phyloP scores from a whole-genome alignment of 92 coral and sea anemone species.

The Palythoa grandiflora region DNA sequence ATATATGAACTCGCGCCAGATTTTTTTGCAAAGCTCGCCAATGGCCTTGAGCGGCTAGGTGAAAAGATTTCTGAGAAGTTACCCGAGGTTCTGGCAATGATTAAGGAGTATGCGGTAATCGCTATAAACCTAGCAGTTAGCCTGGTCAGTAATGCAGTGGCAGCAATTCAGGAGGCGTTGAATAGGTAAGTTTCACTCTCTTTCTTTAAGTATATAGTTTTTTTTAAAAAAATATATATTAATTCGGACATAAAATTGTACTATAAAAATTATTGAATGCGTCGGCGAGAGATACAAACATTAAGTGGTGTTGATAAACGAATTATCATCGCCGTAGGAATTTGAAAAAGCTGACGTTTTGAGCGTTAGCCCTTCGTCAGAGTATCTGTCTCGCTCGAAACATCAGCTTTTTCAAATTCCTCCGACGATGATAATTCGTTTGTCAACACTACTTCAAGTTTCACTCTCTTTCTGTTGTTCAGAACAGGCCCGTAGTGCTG shows the following conservation, averaged over 20 bases:
- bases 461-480: no score
- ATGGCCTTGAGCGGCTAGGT: conserved; percentile 81
- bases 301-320: no score
- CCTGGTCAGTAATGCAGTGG: conserved; percentile 68
- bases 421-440: no score
- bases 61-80: conserved; percentile 83
- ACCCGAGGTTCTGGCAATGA: conserved; percentile 92
- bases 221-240: neutral
- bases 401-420: no score
- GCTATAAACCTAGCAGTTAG: conserved; percentile 85
- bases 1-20: conserved; percentile 95
- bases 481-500: no score
- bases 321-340: no score
- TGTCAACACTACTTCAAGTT: no score
- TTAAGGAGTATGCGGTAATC: conserved; percentile 90
- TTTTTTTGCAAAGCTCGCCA: conserved; percentile 84
- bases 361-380: no score
- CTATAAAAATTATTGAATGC: neutral
- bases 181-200: conserved; percentile 5
- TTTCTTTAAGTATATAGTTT: neutral
- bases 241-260: neutral
- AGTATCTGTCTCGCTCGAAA: no score
- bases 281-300: neutral
- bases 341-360: no score
- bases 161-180: conserved; percentile 28